Percentiles rank a stretch among this genome's conserved stretches.
Conservation (phyloP, 1,140 invertebrate genomes). For the Lethocerus indicus region DNA sequence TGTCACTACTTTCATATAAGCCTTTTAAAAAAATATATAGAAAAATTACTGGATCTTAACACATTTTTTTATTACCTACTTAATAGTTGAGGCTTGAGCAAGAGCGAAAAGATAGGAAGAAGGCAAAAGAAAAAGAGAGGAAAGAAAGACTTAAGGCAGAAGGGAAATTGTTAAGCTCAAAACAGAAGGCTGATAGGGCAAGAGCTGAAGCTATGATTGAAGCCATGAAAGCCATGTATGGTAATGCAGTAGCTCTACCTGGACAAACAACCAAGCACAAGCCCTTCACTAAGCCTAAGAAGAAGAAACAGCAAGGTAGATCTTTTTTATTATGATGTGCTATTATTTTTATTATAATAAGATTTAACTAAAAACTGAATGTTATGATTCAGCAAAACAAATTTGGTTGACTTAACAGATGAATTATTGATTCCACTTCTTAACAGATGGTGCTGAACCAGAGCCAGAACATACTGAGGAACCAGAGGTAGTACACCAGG, state of each 20-base stretch:
- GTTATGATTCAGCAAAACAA: too few species aligned
- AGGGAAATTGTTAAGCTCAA: slow-evolving; percentile 81
- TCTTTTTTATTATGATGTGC: too few species aligned
- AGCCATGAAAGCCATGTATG: slow-evolving; percentile 58
- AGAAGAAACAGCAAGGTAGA: slow-evolving; percentile 18
- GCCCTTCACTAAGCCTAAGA: slow-evolving; percentile 26
- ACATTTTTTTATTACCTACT: slow-evolving; percentile 1
- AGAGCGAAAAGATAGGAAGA: slow-evolving; percentile 78
- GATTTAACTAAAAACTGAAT: too few species aligned
- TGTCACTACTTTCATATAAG: slow-evolving; percentile 1
- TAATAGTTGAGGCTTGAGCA: slow-evolving; percentile 52
- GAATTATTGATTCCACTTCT: too few species aligned
- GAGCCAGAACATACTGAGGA: too few species aligned
- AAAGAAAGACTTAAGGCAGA: slow-evolving; percentile 86
- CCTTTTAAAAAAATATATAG: not conserved
- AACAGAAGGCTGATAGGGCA: slow-evolving; percentile 79
- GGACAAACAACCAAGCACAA: slow-evolving; percentile 1
- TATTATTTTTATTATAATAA: too few species aligned
- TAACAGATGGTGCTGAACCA: too few species aligned
- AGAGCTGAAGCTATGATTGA: slow-evolving; percentile 77
- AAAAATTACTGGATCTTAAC: not conserved
- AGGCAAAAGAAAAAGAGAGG: slow-evolving; percentile 87
- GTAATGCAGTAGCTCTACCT: not conserved
- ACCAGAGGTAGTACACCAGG: not conserved
- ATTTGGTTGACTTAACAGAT: too few species aligned